A percentile compares a stretch with the other conserved stretches of the same genome.
These are phyloP conservation scores for Drosophila tsacasi DNA, from an alignment of 1,140 invertebrate species.

Conservation along the genomic window DNA sequence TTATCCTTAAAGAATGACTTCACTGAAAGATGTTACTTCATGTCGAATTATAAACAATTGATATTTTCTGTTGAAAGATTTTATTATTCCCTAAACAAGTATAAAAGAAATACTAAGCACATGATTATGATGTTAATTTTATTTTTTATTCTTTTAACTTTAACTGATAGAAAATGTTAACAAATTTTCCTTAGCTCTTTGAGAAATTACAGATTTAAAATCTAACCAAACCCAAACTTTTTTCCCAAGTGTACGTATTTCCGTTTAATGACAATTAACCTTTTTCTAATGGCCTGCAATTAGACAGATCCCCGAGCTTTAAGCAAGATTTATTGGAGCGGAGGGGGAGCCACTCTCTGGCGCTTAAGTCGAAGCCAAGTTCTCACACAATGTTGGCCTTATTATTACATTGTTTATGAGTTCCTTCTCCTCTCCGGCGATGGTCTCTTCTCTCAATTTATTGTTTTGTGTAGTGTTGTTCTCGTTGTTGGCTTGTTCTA, in stretches of 20 bases:
- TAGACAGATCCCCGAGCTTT: constrained; percentile 62
- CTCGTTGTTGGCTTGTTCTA: constrained; percentile 67
- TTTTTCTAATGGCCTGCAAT: constrained; percentile 76
- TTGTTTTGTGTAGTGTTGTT: constrained; percentile 63
- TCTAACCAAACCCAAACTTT: not conserved
- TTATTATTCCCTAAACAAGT: not conserved
- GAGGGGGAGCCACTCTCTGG: constrained; percentile 16
- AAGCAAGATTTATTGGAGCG: constrained; percentile 72
- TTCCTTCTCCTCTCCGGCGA: constrained; percentile 40
- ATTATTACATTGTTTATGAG: constrained; percentile 84
- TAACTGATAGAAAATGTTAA: not conserved
- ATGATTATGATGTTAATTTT: no score
- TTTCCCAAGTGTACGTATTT: not conserved
- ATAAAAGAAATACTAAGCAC: no score
- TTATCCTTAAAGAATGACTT: constrained; percentile 3
- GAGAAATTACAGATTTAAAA: not conserved
- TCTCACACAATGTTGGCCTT: constrained; percentile 66
- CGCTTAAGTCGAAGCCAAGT: constrained; percentile 59
- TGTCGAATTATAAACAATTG: not conserved
- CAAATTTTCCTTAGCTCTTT: no score
- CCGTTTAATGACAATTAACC: constrained; percentile 73
- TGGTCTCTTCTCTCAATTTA: constrained; percentile 62
- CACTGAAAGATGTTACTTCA: not conserved
- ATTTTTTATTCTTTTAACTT: no score
- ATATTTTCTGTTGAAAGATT: not conserved